Conservation (phyloP, 2,888 invertebrate species). For the Meiosimyza platycephala region DNA sequence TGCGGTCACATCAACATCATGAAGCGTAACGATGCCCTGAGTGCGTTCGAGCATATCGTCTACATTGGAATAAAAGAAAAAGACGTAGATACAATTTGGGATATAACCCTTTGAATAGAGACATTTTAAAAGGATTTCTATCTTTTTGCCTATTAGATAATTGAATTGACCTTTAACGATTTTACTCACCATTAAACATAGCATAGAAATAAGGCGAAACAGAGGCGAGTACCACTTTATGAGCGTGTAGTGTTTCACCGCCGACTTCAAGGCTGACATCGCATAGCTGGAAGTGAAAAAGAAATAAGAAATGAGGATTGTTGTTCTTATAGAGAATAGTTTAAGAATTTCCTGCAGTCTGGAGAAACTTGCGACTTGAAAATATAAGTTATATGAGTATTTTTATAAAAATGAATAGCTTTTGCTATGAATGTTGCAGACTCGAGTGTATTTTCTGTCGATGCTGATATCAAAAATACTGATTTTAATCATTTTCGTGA, state of each 20-base stretch:
- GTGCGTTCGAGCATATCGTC: conserved; percentile 68
- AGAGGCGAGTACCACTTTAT: conserved; percentile 80
- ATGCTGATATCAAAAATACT: too few species aligned
- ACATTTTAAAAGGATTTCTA: conserved; percentile 2
- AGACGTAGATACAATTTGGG: conserved; percentile 9
- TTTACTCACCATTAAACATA: conserved; percentile 68
- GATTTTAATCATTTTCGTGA: too few species aligned
- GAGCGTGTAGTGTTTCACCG: conserved; percentile 75
- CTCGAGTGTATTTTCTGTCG: too few species aligned
- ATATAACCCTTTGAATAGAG: background rate
- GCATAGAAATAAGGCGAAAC: conserved; percentile 83
- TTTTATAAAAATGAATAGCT: too few species aligned
- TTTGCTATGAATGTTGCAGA: too few species aligned
- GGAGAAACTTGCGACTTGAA: too few species aligned
- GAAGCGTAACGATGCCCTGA: conserved; percentile 64
- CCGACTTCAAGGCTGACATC: conserved; percentile 76
- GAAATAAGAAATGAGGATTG: background rate
- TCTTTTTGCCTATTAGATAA: too few species aligned
- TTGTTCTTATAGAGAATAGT: too few species aligned
- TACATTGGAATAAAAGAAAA: conserved; percentile 39
- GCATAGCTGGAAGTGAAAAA: conserved; percentile 57
- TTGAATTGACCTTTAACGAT: background rate
- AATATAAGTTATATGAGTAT: too few species aligned
- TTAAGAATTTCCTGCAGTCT: too few species aligned
- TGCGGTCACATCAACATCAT: conserved; percentile 72